Evolutionary conservation across 1,140 invertebrate species (phyloP), one percentile per base, ranked within the genome.

Genomic region (Olivierus martensii): DNA sequence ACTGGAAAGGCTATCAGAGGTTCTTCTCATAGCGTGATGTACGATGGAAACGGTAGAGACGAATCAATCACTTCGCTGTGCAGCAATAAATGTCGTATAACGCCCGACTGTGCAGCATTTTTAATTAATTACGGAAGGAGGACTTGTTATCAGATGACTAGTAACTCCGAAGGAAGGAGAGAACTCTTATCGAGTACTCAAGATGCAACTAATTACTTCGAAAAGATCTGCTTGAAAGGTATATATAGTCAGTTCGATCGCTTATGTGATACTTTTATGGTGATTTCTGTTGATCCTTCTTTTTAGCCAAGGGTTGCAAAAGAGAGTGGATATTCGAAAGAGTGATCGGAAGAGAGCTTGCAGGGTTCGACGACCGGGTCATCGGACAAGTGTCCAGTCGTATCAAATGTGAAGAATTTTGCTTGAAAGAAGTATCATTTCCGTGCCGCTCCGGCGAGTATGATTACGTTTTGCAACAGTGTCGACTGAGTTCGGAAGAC

Each of bases 381-480:
- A 49, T 71, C 0, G 50, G 59, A 3, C 64, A 65, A 34, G 61
- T 73, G 5, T 51, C 51, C 11, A 62, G 60, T 41, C 62, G 67
- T 43, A 55, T 65, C 5, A 57, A 76, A 71, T 78, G 76, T 58
- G 65, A 74, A 57, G 62, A 67, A 21, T 68, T 68, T 46, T 77
- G 76, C 59, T 65, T 73, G 36, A 61, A 59, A 3, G 72, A 69
- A 44, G 63, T 69, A 22, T 68, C 69, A 19, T 77, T 78, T 59
- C 59, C 66, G 35, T 78, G 77, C 46, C 65, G 73, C 35, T 73
- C 71, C 2, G 72, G 70, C 6, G 71, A 74, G 55, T 75, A 73
- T 55, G 69, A 74, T 52, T 65, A 68, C 11, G 52, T 64, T 43
- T 63, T 64, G 1, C 66, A 67, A n/a, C 65, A 69, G 28, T 75